Evolutionary conservation across 2,797 vertebrate species (phyloP).

Genomic region (Mus minutoides): DNA sequence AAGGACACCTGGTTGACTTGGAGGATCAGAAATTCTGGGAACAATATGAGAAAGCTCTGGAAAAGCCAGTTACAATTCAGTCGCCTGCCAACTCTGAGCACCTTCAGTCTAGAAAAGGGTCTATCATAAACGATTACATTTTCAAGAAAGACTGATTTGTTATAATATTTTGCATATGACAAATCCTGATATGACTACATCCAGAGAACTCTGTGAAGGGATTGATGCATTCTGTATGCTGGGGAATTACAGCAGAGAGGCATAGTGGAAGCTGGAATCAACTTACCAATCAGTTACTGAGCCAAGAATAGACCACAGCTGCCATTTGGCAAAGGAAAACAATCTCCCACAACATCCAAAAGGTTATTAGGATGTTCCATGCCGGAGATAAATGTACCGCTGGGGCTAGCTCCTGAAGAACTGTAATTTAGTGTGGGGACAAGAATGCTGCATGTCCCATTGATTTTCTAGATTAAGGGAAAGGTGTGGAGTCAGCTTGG

Average conservation of each 20-base stretch:
- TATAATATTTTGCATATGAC: not conserved
- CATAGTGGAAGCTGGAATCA: not conserved
- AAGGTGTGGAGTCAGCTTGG: slow-evolving; percentile 22
- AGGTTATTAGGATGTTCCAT: slow-evolving; percentile 38
- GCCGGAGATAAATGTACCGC: slow-evolving; percentile 40
- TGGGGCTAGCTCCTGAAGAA: slow-evolving; percentile 49
- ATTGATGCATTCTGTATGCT: not conserved
- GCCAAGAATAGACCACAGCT: slow-evolving; percentile 65
- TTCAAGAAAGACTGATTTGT: not conserved
- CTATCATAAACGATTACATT: not conserved
- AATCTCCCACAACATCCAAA: slow-evolving; percentile 21
- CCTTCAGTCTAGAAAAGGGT: not conserved
- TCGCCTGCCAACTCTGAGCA: not conserved
- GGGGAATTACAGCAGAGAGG: not conserved
- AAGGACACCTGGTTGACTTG: not conserved
- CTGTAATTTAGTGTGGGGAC: slow-evolving; percentile 45
- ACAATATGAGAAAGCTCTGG: not conserved
- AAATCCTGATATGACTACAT: not conserved
- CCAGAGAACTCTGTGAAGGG: slow-evolving; percentile 1
- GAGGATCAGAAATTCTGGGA: slow-evolving; percentile 18
- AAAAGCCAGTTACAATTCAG: not conserved
- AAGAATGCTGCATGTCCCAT: not conserved
- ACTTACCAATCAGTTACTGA: not conserved
- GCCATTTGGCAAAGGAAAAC: slow-evolving; percentile 48
- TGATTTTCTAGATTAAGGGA: slow-evolving; percentile 54